A percentile compares a stretch with the other conserved stretches of the same genome.
phyloP scores from a whole-genome alignment of 2,888 invertebrate species.

The Polydrusus cervinus region DNA sequence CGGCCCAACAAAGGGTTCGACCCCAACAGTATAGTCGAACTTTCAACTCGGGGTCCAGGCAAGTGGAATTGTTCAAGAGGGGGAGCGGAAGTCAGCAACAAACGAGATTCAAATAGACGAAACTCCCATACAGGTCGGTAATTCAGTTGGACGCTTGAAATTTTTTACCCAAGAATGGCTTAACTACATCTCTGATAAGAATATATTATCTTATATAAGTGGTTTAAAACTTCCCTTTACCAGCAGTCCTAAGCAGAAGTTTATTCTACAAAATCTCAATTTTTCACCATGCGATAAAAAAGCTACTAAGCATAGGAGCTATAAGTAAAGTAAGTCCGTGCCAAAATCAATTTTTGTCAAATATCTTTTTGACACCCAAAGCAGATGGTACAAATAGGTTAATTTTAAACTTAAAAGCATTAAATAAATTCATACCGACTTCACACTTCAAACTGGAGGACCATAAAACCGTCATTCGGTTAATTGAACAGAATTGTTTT shows the following conservation, averaged over 20 bases:
- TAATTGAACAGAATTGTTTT: slow-evolving; percentile 42
- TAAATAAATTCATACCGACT: slow-evolving; percentile 56
- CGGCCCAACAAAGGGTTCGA: background rate
- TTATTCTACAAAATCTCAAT: background rate
- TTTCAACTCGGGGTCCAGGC: background rate
- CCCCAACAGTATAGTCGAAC: background rate
- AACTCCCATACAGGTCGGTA: background rate
- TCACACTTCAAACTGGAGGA: slow-evolving; percentile 61
- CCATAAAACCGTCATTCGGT: slow-evolving; percentile 51
- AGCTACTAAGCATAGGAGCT: background rate
- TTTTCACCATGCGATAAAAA: background rate
- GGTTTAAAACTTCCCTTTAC: background rate
- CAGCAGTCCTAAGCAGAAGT: background rate
- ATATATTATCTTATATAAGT: background rate
- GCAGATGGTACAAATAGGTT: background rate
- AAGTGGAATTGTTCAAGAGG: background rate
- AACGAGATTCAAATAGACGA: background rate
- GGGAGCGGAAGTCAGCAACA: background rate
- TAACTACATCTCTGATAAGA: background rate
- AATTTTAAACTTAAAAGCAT: slow-evolving; percentile 54
- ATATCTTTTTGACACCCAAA: slow-evolving; percentile 6
- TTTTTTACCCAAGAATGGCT: background rate
- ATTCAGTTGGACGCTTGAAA: background rate
- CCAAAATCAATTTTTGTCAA: slow-evolving; percentile 9
- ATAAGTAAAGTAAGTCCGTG: background rate